Base-by-base conservation (phyloP, 2,888 invertebrate genomes). In the Drosophila parthenogenetica region DNA sequence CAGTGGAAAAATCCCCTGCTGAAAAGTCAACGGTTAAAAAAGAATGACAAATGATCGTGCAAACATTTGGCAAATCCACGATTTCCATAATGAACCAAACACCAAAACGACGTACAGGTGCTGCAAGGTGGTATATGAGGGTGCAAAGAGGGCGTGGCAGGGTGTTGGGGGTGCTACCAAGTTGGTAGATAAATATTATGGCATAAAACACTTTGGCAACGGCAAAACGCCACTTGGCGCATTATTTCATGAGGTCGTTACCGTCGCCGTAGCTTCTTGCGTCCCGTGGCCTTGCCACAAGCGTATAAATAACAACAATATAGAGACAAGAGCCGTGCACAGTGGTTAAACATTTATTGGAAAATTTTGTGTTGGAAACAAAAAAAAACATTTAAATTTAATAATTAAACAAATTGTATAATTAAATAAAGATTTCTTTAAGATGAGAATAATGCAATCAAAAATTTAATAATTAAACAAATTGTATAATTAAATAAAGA, bases 1-100 rank as follows among this genome's bases (percentile, higher is more conserved):
- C 67, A 4, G 54, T 57, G 72, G 72, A 50, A 69, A 63, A 75
- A 50, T 8, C 54, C 32, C 55, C 49, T 39, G 53, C 19, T 55
- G 57, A 48, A 51, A 58, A 57, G 53, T 59, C 58, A 53, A 72
- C 77, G 68, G 72, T 83, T 83, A 78, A 87, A 81, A 83, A 87
- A 74, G 84, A 76, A 90, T 90, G 90, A 90, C 90, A 90, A 90
- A 90, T 90, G 90, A 90, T 90, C 90, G 87, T 79, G 88, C 89
- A 87, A 88, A 86, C 90, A 88, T 90, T 89, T 88, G 81, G 81
- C 83, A 90, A 89, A 90, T 89, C 89, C 85, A 76, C 83, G 88
- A 87, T 86, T 89, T 90, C 87, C 86, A 86, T 86, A 86, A 86
- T 81, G 81, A 84, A 67, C 55, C 60, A 69, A 50, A 43, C 29